A percentile compares a stretch with the other conserved stretches of the same genome.
Conservation (phyloP, 2,113 vertebrate species). For the Pipra filicauda region DNA sequence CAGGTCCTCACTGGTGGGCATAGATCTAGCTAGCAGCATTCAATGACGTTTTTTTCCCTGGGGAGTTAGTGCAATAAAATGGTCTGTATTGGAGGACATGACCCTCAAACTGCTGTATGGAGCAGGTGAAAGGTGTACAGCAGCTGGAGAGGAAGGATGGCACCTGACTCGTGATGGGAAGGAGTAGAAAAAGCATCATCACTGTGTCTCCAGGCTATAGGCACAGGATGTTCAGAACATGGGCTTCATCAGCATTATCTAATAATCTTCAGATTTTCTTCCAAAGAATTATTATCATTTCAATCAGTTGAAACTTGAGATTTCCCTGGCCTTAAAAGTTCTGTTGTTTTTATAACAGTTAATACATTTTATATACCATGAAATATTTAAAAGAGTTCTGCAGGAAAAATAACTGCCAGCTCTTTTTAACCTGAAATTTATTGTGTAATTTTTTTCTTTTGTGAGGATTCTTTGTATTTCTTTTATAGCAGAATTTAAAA, state of each 20-base stretch:
- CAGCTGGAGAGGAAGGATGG: neutral
- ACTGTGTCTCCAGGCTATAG: rapidly evolving
- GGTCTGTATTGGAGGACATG: rapidly evolving
- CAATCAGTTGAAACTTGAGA: neutral
- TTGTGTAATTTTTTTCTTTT: neutral
- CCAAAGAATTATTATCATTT: neutral
- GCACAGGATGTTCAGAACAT: neutral
- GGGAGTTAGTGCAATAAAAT: neutral
- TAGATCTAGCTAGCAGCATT: neutral
- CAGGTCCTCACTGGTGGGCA: neutral
- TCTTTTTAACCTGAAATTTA: neutral
- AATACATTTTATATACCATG: neutral
- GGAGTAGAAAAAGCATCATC: neutral
- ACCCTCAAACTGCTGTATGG: neutral
- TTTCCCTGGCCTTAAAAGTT: neutral
- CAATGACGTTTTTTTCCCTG: neutral
- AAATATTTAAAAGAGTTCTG: neutral
- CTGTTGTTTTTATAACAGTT: neutral
- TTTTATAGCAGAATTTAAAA: neutral
- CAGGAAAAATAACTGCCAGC: neutral
- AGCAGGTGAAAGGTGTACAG: neutral
- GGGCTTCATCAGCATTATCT: neutral
- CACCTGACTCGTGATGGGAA: neutral
- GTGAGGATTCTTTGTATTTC: neutral
- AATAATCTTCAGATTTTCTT: neutral